Percentiles rank a stretch among this genome's conserved stretches.
These are phyloP conservation scores for Platypus cylindrus DNA, from an alignment of 2,888 invertebrate genomes.

Conservation along the genomic window DNA sequence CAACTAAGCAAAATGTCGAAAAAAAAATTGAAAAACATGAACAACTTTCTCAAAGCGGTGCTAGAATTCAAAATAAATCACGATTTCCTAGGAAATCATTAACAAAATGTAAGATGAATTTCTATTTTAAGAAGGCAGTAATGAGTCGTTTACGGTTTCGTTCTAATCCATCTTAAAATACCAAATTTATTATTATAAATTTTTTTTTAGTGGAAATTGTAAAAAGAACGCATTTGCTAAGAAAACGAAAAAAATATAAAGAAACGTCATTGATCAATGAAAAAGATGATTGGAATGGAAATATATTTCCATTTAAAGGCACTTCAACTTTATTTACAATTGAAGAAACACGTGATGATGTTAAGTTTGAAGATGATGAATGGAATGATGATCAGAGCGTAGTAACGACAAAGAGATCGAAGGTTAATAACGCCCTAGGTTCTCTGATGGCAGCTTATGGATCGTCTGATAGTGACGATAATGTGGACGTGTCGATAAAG, in stretches of 20 bases:
- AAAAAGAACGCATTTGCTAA: constrained; percentile 4
- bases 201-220: constrained; percentile 16
- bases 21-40: constrained; percentile 47
- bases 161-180: neutral
- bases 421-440: constrained; percentile 42
- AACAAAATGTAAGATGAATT: constrained; percentile 26
- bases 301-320: constrained; percentile 32
- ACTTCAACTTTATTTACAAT: constrained; percentile 24
- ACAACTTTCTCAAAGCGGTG: constrained; percentile 62
- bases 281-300: constrained; percentile 32
- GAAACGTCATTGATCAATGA: constrained; percentile 30
- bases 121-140: constrained; percentile 2
- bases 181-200: constrained; percentile 4
- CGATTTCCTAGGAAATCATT: no score
- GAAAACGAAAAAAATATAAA: no score
- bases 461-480: constrained; percentile 36
- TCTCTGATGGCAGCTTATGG: constrained; percentile 46
- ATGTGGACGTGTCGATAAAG: neutral
- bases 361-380: constrained; percentile 30
- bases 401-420: constrained; percentile 10
- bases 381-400: constrained; percentile 19
- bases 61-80: constrained; percentile 46
- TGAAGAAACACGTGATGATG: constrained; percentile 15
- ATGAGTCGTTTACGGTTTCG: neutral
- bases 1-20: constrained; percentile 42